phyloP scores from a whole-genome alignment of 2,113 vertebrate genomes.

The Empidonax traillii region DNA sequence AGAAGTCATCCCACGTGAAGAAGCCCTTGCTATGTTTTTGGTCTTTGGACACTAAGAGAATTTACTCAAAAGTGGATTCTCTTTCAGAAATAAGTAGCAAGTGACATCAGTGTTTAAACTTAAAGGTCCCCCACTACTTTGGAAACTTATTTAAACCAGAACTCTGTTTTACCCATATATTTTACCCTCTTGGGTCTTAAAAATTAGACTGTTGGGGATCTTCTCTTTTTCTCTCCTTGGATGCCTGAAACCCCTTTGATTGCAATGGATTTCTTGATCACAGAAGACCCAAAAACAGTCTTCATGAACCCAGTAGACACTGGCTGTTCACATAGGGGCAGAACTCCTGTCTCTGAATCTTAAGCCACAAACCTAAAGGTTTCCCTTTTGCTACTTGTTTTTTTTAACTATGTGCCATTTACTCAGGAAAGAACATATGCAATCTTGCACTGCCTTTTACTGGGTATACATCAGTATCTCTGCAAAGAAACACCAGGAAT shows the following conservation, averaged over 20 bases:
- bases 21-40: background rate
- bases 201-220: background rate
- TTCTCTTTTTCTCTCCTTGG: background rate
- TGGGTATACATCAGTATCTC: background rate
- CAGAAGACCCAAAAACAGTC: background rate
- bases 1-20: background rate
- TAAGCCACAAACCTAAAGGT: no score
- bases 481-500: background rate
- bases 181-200: background rate
- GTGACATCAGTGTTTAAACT: background rate
- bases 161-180: background rate
- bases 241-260: background rate
- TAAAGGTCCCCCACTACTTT: background rate
- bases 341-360: background rate
- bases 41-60: background rate
- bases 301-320: background rate
- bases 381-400: no score
- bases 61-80: background rate
- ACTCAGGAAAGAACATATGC: constrained; percentile 14
- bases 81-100: background rate
- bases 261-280: background rate
- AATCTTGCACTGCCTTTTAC: background rate
- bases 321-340: background rate
- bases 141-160: background rate
- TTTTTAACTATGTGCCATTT: background rate